A percentile compares a stretch with the other conserved stretches of the same genome.
Conservation (phyloP, 2,888 invertebrate genomes). For the Heliconius charithonia region DNA sequence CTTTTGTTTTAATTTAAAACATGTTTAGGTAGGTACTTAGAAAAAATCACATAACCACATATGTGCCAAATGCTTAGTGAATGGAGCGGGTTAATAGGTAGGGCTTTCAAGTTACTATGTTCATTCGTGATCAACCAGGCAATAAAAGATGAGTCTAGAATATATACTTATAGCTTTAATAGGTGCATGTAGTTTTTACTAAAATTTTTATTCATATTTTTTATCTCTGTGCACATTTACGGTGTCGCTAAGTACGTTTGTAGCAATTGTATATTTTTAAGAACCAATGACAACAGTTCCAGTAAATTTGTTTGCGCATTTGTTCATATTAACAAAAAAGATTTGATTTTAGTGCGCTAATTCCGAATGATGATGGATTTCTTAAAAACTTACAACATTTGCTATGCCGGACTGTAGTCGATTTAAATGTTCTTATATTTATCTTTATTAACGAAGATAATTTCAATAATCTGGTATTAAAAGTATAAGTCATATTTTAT, state of each 20-base stretch:
- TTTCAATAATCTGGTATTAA: background rate
- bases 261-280: background rate
- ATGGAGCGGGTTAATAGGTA: conserved; percentile 44
- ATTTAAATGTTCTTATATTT: too few relatives aligned
- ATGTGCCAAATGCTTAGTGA: conserved; percentile 37
- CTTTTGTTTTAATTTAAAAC: background rate
- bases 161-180: conserved; percentile 23
- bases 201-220: background rate
- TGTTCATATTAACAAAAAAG: too few relatives aligned
- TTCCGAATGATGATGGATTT: too few relatives aligned
- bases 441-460: background rate
- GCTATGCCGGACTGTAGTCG: too few relatives aligned
- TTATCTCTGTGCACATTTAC: background rate
- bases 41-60: conserved; percentile 17
- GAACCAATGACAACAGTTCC: background rate
- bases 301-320: too few relatives aligned
- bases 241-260: background rate
- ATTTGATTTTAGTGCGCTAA: too few relatives aligned
- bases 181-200: background rate
- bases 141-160: conserved; percentile 41
- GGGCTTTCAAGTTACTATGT: conserved; percentile 26
- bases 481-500: conserved; percentile 4
- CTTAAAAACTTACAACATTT: too few relatives aligned
- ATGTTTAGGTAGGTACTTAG: background rate
- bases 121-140: conserved; percentile 44